Conservation (phyloP, 2,797 vertebrate genomes). For the Pseudochirops cupreus region DNA sequence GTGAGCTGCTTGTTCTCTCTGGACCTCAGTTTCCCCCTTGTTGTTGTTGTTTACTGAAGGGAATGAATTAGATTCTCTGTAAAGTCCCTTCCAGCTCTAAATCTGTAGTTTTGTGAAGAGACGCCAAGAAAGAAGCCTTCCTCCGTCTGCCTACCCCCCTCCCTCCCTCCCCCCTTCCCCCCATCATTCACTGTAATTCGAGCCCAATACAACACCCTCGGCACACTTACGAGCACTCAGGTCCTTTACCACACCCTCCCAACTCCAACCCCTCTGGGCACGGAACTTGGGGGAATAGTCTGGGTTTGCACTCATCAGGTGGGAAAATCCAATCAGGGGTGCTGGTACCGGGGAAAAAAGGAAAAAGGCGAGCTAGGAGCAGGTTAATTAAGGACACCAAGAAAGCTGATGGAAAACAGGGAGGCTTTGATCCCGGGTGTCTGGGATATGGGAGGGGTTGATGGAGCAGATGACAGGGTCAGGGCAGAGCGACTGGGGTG, state of each 20-base stretch:
- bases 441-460: background rate
- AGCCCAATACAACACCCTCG: background rate
- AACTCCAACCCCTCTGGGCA: background rate
- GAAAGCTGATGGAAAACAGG: background rate
- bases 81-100: background rate
- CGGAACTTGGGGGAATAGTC: background rate
- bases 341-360: background rate
- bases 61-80: background rate
- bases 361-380: accelerated
- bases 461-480: conserved; percentile 31
- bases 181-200: background rate
- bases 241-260: background rate
- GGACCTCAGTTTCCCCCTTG: background rate
- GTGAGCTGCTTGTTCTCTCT: background rate
- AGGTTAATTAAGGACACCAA: background rate
- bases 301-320: too few species aligned
- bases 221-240: background rate
- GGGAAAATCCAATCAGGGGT: background rate
- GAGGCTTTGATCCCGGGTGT: background rate
- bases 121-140: background rate
- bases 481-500: background rate
- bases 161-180: background rate
- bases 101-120: background rate
- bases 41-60: background rate
- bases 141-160: background rate